A percentile compares a stretch with the other conserved stretches of the same genome.
Evolutionary conservation across 2,797 vertebrate genomes (phyloP).

Genomic region (Sebastes itinus): DNA sequence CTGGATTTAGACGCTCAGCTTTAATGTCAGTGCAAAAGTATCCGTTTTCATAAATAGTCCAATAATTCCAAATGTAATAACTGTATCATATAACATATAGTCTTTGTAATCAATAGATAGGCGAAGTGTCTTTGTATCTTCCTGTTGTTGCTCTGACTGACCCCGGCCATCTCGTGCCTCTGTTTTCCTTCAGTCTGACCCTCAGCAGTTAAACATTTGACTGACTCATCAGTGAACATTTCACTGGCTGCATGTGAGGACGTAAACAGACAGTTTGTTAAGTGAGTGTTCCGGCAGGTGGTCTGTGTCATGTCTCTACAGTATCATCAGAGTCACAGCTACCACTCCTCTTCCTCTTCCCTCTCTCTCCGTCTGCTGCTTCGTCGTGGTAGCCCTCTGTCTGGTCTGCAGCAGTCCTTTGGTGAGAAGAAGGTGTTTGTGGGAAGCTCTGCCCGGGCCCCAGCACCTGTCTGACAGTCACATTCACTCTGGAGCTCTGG

Average conservation of each 20-base stretch:
- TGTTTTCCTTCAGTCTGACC: neutral
- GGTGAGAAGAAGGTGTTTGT: neutral
- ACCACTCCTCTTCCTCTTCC: constrained; percentile 46
- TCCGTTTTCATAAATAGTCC: neutral
- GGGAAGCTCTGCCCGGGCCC: constrained; percentile 85
- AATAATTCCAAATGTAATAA: neutral
- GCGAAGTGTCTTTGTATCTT: neutral
- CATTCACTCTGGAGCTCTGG: constrained; percentile 89
- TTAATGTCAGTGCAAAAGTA: no score
- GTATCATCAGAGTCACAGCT: constrained; percentile 21
- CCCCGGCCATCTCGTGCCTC: no score
- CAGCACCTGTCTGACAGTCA: constrained; percentile 94
- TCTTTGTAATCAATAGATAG: neutral
- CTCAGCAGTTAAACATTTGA: neutral
- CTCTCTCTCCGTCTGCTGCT: neutral
- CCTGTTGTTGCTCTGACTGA: neutral
- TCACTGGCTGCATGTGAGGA: no score
- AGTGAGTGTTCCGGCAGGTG: neutral
- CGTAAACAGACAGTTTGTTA: neutral
- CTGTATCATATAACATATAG: no score
- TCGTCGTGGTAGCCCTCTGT: neutral
- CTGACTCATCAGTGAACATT: no score
- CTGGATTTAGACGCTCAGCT: no score
- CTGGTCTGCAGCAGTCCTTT: neutral
- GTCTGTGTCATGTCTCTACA: constrained; percentile 13